Evolutionary conservation across 2,113 vertebrate genomes (phyloP).

Genomic region (Ochotona curzoniae): DNA sequence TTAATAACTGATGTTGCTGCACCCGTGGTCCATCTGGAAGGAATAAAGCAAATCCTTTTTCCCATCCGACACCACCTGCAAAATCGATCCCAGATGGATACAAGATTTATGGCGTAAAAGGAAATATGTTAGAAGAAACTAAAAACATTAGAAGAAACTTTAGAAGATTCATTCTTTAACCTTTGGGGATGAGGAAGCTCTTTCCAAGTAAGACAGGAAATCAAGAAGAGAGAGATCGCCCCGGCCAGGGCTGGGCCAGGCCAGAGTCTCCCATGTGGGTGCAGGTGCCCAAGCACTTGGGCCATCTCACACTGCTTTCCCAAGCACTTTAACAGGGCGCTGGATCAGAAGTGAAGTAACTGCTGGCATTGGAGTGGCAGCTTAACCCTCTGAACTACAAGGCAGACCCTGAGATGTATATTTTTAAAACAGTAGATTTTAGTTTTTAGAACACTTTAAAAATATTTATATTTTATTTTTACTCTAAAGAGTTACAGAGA

Average conservation of each 20-base stretch:
- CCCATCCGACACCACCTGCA: not conserved
- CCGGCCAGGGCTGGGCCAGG: no score
- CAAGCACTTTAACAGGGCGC: no score
- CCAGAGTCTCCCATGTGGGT: no score
- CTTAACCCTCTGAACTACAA: no score
- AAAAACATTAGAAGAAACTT: constrained; percentile 40
- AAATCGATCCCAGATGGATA: not conserved
- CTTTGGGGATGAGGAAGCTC: not conserved
- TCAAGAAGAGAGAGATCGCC: not conserved
- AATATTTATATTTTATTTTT: no score
- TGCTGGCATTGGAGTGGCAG: no score
- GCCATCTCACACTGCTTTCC: no score
- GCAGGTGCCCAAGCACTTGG: no score
- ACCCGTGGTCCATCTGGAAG: not conserved
- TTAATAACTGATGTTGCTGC: not conserved
- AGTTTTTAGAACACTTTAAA: not conserved
- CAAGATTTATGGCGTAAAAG: not conserved
- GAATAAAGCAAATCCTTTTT: constrained; percentile 2
- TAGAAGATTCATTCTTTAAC: constrained; percentile 5
- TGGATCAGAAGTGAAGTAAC: no score
- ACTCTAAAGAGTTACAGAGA: no score
- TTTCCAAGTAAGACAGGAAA: not conserved
- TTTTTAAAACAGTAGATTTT: not conserved
- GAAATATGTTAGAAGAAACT: constrained; percentile 22
- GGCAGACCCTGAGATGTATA: no score